Conservation (phyloP, 2,888 invertebrate species). For the Drosophila trichaetosa region DNA sequence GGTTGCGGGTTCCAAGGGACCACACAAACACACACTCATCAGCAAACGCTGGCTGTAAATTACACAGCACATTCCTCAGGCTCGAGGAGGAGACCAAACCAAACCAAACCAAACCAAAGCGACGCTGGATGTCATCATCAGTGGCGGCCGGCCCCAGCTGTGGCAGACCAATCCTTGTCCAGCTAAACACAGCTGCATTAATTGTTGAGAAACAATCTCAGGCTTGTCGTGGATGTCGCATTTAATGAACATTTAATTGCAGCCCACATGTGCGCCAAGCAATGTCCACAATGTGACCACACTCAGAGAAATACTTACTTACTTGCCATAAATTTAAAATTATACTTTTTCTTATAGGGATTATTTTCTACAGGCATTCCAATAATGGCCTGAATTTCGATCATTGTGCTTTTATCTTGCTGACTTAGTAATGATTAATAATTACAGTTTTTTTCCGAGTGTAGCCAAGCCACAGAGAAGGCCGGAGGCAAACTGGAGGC, state of each 20-base stretch:
- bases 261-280: slow-evolving; percentile 68
- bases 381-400: background rate
- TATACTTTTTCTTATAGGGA: background rate
- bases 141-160: slow-evolving; percentile 13
- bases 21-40: slow-evolving; percentile 41
- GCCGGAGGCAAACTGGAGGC: slow-evolving; percentile 4
- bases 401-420: background rate
- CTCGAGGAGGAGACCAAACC: background rate
- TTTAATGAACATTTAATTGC: slow-evolving; percentile 80
- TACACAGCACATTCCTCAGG: slow-evolving; percentile 69
- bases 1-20: background rate
- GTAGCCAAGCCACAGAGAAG: background rate
- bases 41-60: slow-evolving; percentile 53
- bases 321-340: background rate
- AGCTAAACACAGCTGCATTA: slow-evolving; percentile 42
- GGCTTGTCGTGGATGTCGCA: slow-evolving; percentile 67
- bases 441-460: background rate
- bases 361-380: background rate
- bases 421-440: background rate
- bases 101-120: background rate
- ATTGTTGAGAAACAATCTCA: slow-evolving; percentile 67
- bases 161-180: slow-evolving; percentile 41
- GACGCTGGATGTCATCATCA: slow-evolving; percentile 72
- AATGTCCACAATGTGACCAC: slow-evolving; percentile 50
- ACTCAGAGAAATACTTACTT: background rate